These are phyloP conservation scores for Cephus pygmeus DNA, from an alignment of 2,888 invertebrate species.

Conservation along the genomic window DNA sequence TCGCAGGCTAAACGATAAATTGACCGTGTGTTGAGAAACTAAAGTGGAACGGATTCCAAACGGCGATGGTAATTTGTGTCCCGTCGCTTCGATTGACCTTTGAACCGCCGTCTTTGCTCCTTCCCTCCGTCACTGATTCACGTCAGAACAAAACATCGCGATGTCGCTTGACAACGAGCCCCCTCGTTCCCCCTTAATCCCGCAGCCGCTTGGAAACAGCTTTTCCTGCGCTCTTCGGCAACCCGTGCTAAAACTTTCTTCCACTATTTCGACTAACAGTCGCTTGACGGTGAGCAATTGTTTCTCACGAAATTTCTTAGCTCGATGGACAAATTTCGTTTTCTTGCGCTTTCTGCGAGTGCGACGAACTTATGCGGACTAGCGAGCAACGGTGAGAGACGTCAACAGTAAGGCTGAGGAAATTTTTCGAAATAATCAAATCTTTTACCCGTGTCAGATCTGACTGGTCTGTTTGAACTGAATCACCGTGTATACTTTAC, in stretches of 20 bases:
- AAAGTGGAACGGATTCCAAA: slow-evolving; percentile 1
- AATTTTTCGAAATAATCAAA: no score
- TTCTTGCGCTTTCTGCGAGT: not conserved
- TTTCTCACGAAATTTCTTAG: no score
- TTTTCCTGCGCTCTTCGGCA: not conserved
- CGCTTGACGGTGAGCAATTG: no score
- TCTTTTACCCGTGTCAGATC: not conserved
- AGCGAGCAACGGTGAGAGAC: not conserved
- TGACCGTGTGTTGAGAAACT: not conserved
- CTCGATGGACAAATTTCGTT: not conserved
- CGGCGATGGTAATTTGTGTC: not conserved
- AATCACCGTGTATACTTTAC: not conserved
- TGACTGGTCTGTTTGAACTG: not conserved
- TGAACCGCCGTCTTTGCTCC: not conserved
- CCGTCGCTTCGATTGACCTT: slow-evolving; percentile 1
- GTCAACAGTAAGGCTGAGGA: not conserved
- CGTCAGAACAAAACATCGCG: not conserved
- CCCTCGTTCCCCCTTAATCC: not conserved
- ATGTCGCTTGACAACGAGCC: not conserved
- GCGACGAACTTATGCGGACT: not conserved
- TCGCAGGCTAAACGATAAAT: slow-evolving; percentile 1
- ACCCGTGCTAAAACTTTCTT: not conserved
- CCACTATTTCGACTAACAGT: no score
- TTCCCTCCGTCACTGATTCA: not conserved
- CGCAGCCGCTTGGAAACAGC: not conserved